Percentiles rank a stretch among this genome's conserved stretches.
Evolutionary conservation across 1,140 invertebrate species (phyloP).

Genomic region (Diachasmimorpha longicaudata): DNA sequence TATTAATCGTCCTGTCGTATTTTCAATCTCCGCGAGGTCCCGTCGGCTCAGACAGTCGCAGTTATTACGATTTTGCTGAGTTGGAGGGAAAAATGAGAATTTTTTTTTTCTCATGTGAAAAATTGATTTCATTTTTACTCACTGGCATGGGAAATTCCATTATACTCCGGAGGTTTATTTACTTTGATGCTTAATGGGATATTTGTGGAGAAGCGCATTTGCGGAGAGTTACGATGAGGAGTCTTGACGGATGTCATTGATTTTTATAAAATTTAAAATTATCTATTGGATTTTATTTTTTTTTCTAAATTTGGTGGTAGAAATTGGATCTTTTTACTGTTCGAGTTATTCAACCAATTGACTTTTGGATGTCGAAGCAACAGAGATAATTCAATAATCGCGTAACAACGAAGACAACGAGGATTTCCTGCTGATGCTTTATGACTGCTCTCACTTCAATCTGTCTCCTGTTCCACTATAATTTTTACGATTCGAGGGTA

Average conservation of each 20-base stretch:
- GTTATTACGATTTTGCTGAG: background rate
- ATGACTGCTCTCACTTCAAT: constrained; percentile 25
- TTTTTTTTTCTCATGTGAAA: background rate
- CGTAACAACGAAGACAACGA: constrained; percentile 47
- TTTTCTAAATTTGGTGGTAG: too few species aligned
- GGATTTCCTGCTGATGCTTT: constrained; percentile 46
- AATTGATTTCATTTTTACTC: background rate
- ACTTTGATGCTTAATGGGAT: background rate
- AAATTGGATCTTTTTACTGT: background rate
- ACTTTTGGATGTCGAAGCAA: constrained; percentile 8
- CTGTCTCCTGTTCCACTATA: constrained; percentile 29
- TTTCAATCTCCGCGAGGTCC: background rate
- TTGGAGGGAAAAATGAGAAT: background rate
- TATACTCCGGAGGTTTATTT: background rate
- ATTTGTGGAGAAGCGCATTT: too few species aligned
- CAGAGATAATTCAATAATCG: constrained; percentile 35
- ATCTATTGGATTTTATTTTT: too few species aligned
- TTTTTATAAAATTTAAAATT: too few species aligned
- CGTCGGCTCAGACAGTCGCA: background rate
- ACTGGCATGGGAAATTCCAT: background rate
- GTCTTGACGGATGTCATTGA: too few species aligned
- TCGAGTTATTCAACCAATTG: background rate
- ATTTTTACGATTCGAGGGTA: background rate
- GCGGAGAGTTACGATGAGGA: too few species aligned
- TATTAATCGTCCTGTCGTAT: constrained; percentile 6